Evolutionary conservation across 2,888 invertebrate species (phyloP).

Genomic region (Diarsia mendica): DNA sequence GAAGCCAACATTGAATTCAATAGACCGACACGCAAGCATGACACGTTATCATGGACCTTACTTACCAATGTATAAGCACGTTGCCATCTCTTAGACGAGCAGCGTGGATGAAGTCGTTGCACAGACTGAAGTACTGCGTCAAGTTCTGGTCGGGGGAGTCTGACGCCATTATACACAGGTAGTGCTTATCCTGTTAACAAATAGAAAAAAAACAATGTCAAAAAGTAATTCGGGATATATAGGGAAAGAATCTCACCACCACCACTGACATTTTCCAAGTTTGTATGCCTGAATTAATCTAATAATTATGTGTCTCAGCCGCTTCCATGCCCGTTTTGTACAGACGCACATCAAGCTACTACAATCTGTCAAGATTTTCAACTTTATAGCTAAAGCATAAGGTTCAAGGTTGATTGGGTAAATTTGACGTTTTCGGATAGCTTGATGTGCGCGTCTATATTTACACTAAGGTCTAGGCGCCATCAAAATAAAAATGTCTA

Average conservation of each 20-base stretch:
- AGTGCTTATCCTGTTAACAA: constrained; percentile 96
- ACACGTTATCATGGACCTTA: constrained; percentile 10
- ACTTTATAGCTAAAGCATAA: too few species aligned
- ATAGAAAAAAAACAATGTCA: constrained; percentile 56
- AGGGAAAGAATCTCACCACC: background rate
- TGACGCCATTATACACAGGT: constrained; percentile 98
- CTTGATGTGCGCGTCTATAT: background rate
- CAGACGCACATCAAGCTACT: too few species aligned
- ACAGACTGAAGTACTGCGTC: constrained; percentile 97
- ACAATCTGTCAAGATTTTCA: too few species aligned
- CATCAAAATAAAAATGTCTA: background rate
- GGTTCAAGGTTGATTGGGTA: too few species aligned
- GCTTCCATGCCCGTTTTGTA: background rate
- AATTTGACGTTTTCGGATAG: too few species aligned
- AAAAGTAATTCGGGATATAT: background rate
- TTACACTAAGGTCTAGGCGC: background rate
- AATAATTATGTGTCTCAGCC: background rate
- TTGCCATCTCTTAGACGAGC: constrained; percentile 97
- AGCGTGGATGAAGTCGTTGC: constrained; percentile 99
- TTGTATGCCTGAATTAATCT: background rate
- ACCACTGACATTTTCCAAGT: background rate
- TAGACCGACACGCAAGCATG: background rate
- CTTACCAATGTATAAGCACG: constrained; percentile 98
- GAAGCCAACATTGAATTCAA: too few species aligned
- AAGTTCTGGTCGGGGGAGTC: constrained; percentile 98